Conservation (phyloP, 2,888 invertebrate species). For the Drosophila gaucha region DNA sequence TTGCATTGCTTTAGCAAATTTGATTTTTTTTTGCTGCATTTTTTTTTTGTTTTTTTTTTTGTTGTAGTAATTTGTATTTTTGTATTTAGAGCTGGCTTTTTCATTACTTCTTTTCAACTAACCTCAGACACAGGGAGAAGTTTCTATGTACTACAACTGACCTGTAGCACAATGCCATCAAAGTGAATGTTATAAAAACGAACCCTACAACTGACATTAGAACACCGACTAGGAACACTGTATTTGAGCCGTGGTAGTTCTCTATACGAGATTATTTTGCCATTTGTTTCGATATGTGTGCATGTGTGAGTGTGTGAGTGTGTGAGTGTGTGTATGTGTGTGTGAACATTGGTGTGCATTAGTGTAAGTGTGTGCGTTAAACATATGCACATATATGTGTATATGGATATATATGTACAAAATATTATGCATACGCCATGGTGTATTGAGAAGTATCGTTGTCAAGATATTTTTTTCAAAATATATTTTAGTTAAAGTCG, state of each 20-base stretch:
- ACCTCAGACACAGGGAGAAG: constrained; percentile 99
- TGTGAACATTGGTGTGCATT: not conserved
- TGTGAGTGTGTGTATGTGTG: constrained; percentile 1
- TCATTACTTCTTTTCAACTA: constrained; percentile 94
- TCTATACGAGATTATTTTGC: constrained; percentile 87
- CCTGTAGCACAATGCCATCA: constrained; percentile 99
- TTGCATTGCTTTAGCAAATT: constrained; percentile 35
- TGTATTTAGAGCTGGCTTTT: constrained; percentile 82
- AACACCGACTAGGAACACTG: constrained; percentile 98
- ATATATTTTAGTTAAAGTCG: constrained; percentile 31
- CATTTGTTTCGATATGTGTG: constrained; percentile 48
- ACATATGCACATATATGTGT: constrained; percentile 25
- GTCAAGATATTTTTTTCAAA: constrained; percentile 7
- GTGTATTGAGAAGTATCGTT: constrained; percentile 30
- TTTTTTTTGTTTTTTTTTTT: constrained; percentile 51
- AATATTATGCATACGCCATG: constrained; percentile 53
- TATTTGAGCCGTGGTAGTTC: constrained; percentile 98
- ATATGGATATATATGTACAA: constrained; percentile 12
- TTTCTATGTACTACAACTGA: constrained; percentile 99
- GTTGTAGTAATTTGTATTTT: constrained; percentile 68
- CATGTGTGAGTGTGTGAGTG: constrained; percentile 10
- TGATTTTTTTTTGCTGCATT: constrained; percentile 40
- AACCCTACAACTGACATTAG: constrained; percentile 99
- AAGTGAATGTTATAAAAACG: constrained; percentile 99
- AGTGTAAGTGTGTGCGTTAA: constrained; percentile 12